Base-by-base conservation (phyloP, 1,140 invertebrate genomes). In the Harpegnathos saltator region DNA sequence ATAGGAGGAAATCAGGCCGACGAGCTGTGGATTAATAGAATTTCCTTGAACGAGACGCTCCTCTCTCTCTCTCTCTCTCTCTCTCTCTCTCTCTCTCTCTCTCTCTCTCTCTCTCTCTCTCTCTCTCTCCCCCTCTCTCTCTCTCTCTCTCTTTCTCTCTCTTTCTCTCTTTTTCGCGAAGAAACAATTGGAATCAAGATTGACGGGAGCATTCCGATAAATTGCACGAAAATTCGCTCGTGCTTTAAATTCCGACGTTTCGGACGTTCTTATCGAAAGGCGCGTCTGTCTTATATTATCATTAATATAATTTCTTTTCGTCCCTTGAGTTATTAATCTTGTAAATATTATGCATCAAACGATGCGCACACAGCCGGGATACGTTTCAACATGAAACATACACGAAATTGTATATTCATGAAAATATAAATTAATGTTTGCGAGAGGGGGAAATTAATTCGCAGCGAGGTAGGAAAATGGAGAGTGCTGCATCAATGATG, bases 21-120 rank as follows among this genome's bases (percentile, higher is more conserved):
- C 24, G n/a, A 33, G 29, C 7, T 5, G 17, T 12, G 61, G 19
- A 82, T 73, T 78, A 78, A 82, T 82, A 24, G 68, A 74, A 59
- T 72, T 29, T 80, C 22, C 3, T 5, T 11, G 19, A 58, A 59
- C 14, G 14, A 69, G 14, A 77, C 44, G 11, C 26, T 48, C 69
- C 26, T n/a, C n/a, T n/a, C n/a, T n/a, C n/a, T n/a, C n/a, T n/a
- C n/a, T n/a, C n/a, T n/a, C n/a, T n/a, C n/a, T n/a, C n/a, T n/a
- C n/a, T n/a, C n/a, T n/a, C n/a, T n/a, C n/a, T n/a, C n/a, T n/a
- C n/a, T n/a, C n/a, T n/a, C n/a, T n/a, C n/a, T n/a, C n/a, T n/a
- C n/a, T n/a, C n/a, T n/a, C n/a, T n/a, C n/a, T n/a, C n/a, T n/a
- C n/a, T n/a, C n/a, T n/a, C n/a, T n/a, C n/a, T n/a, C n/a, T n/a